These are phyloP conservation scores for Entosphenus tridentatus DNA, from an alignment of 2,113 vertebrate species.

Conservation along the genomic window DNA sequence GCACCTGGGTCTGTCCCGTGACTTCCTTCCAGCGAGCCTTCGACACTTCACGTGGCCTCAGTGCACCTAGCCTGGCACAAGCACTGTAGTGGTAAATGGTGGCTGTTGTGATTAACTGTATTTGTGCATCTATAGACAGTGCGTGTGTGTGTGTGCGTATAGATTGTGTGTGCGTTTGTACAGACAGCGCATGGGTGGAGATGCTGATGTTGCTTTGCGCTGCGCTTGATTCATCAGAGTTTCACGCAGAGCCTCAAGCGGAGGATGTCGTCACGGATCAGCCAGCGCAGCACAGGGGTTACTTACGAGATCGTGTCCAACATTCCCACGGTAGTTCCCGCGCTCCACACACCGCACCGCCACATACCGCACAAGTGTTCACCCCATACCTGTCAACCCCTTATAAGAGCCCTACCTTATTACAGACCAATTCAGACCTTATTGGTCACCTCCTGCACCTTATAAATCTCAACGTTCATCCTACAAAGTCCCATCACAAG, in stretches of 20 bases:
- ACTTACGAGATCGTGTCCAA: constrained; percentile 95
- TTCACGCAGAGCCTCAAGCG: constrained; percentile 94
- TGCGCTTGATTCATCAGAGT: constrained; percentile 32
- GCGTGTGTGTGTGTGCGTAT: constrained; percentile 4
- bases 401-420: neutral
- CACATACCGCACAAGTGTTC: neutral
- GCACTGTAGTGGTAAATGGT: neutral
- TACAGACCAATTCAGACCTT: neutral
- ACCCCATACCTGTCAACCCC: too few species aligned
- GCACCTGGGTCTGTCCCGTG: neutral
- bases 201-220: neutral
- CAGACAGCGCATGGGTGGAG: neutral
- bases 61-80: neutral
- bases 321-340: constrained; percentile 63
- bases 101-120: neutral
- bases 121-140: neutral
- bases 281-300: constrained; percentile 60
- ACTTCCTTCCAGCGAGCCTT: neutral
- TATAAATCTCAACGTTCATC: neutral
- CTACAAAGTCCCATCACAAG: neutral
- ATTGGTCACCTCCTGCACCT: neutral
- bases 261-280: constrained; percentile 73
- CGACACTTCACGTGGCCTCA: neutral
- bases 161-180: neutral
- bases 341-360: neutral